phyloP scores from a whole-genome alignment of 2,888 invertebrate genomes.

The Sphecodes monilicornis region DNA sequence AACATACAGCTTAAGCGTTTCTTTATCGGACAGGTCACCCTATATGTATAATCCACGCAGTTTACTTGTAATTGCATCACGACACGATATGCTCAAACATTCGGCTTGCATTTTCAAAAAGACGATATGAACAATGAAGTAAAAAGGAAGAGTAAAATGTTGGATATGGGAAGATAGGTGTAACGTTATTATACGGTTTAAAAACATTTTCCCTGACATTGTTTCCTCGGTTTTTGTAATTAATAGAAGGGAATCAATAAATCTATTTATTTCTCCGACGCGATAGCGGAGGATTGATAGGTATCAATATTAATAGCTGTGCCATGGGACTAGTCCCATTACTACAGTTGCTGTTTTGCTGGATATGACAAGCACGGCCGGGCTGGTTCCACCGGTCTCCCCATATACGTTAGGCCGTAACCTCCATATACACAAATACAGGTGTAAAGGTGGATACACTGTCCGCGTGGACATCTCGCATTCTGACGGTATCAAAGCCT shows the following conservation, averaged over 20 bases:
- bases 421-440: constrained; percentile 77
- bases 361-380: constrained; percentile 62
- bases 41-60: too few species aligned
- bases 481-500: constrained; percentile 80
- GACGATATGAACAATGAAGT: too few species aligned
- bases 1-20: too few species aligned
- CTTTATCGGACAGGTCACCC: too few species aligned
- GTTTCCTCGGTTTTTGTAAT: background rate
- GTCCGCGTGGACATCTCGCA: constrained; percentile 73
- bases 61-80: too few species aligned
- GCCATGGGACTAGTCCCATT: constrained; percentile 46
- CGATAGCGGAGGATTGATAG: constrained; percentile 28
- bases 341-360: constrained; percentile 70
- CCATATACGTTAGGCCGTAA: constrained; percentile 77
- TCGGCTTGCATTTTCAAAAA: too few species aligned
- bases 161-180: background rate
- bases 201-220: background rate
- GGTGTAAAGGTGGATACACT: constrained; percentile 77
- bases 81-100: too few species aligned
- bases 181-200: background rate
- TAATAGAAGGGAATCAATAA: constrained; percentile 13
- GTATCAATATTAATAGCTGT: constrained; percentile 51
- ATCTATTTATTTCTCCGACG: constrained; percentile 17
- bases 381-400: constrained; percentile 74
- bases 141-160: too few species aligned